Conservation (phyloP, 2,797 vertebrate species). For the Eupleurogrammus muticus region DNA sequence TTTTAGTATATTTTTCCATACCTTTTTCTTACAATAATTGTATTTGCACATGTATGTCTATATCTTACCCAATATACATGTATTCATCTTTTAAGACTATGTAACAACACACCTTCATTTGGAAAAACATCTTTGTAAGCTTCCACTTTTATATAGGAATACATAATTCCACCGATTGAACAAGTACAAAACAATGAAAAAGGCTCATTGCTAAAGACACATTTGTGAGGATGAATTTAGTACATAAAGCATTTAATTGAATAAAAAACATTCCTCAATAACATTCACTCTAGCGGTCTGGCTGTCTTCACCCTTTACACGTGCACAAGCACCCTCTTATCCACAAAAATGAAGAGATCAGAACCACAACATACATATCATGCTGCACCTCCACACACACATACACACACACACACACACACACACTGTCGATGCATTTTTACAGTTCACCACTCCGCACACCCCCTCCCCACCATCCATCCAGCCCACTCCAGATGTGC, state of each 20-base stretch:
- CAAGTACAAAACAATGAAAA: background rate
- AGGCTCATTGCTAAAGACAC: background rate
- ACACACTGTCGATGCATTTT: slow-evolving; percentile 38
- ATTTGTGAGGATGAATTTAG: background rate
- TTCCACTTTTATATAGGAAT: no score
- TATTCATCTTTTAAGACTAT: no score
- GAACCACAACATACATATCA: slow-evolving; percentile 44
- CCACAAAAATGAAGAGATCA: slow-evolving; percentile 52
- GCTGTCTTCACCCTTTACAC: slow-evolving; percentile 34
- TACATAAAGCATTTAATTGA: slow-evolving; percentile 1
- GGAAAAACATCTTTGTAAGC: no score
- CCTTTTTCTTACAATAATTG: no score
- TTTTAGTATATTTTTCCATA: no score
- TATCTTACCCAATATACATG: no score
- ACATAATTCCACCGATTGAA: no score
- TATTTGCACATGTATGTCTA: no score
- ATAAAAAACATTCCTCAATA: slow-evolving; percentile 18
- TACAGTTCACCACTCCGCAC: slow-evolving; percentile 28
- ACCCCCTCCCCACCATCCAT: slow-evolving; percentile 21
- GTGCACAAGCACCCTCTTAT: slow-evolving; percentile 37
- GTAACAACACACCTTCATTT: no score
- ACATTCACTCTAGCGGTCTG: slow-evolving; percentile 6
- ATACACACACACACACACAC: slow-evolving; percentile 33
- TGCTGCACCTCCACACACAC: slow-evolving; percentile 29
- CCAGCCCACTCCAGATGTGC: slow-evolving; percentile 66